phyloP scores from a whole-genome alignment of 2,113 vertebrate genomes.

The Carassius carassius region DNA sequence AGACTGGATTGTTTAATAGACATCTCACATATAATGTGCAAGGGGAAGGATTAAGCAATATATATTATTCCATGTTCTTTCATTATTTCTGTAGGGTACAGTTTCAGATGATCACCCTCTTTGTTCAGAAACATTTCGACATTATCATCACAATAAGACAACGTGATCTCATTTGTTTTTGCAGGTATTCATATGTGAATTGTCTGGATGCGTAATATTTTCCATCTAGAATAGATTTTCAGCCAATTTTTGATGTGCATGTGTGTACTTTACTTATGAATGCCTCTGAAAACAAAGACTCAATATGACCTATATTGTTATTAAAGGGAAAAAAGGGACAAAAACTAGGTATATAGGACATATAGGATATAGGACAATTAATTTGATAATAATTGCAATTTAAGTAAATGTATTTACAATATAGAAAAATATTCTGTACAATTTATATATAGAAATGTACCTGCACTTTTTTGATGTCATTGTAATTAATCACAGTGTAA shows the following conservation, averaged over 20 bases:
- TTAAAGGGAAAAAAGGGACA: neutral
- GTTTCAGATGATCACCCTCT: neutral
- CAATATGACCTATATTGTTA: neutral
- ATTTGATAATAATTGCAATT: neutral
- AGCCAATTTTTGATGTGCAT: neutral
- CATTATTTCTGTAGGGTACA: neutral
- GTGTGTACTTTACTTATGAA: neutral
- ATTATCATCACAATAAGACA: neutral
- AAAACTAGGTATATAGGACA: neutral
- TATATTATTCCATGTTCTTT: neutral
- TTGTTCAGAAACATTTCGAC: neutral
- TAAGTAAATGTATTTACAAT: neutral
- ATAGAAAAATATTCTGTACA: neutral
- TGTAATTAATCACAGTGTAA: too few species aligned
- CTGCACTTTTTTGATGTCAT: too few species aligned
- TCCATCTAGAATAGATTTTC: neutral
- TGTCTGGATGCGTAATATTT: neutral
- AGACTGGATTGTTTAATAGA: constrained; percentile 9
- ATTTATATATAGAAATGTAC: too few species aligned
- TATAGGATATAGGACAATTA: neutral
- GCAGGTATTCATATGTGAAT: neutral
- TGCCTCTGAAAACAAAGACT: neutral
- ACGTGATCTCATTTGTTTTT: neutral
- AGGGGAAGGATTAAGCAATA: neutral
- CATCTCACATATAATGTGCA: neutral